Evolutionary conservation across 2,888 invertebrate genomes (phyloP).

Genomic region (Ennomos quercinarius): DNA sequence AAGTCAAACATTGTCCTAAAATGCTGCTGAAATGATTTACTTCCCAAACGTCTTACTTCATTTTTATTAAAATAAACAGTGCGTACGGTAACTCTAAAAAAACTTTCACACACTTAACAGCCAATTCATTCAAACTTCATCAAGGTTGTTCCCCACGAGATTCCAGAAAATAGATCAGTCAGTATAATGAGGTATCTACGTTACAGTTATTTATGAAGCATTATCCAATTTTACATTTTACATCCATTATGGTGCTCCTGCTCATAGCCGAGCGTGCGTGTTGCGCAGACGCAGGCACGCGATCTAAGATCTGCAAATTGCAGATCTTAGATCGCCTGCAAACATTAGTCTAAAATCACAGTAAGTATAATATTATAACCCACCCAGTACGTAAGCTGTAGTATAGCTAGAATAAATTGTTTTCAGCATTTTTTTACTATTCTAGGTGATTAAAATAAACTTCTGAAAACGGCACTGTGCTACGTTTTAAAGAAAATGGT

Average conservation of each 20-base stretch:
- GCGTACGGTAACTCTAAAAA: not conserved
- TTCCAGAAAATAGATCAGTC: conserved; percentile 58
- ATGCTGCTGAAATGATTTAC: not conserved
- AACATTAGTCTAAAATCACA: conserved; percentile 25
- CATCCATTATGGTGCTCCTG: conserved; percentile 62
- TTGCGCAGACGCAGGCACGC: conserved; percentile 60
- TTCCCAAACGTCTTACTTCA: not conserved
- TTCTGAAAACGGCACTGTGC: no score
- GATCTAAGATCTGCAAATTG: conserved; percentile 45
- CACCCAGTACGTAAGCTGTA: not conserved
- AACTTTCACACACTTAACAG: not conserved
- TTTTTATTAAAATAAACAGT: not conserved
- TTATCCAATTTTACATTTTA: conserved; percentile 75
- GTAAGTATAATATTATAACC: not conserved
- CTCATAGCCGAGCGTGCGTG: conserved; percentile 53
- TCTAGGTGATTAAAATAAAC: no score
- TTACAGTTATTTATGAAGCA: conserved; percentile 61
- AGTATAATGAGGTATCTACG: conserved; percentile 49
- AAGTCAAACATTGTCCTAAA: conserved; percentile 11
- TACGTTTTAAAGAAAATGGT: no score
- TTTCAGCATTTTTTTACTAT: no score
- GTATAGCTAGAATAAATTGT: no score
- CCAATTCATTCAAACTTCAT: not conserved
- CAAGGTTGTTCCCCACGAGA: conserved; percentile 15
- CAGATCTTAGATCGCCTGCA: no score